phyloP scores from a whole-genome alignment of 2,888 invertebrate genomes.

The Spodoptera picta region DNA sequence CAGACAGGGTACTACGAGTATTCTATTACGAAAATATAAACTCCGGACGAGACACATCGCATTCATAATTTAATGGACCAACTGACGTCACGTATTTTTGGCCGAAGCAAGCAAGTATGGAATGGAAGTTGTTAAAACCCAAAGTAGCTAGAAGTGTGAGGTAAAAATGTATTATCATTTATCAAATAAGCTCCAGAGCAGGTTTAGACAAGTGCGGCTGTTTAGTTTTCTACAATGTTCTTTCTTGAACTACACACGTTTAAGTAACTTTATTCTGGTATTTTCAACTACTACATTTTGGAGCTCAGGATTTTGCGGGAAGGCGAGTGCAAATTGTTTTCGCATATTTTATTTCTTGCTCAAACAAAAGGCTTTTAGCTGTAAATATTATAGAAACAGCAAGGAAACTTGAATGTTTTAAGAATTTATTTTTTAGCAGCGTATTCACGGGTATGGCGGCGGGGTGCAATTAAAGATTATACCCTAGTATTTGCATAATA shows the following conservation, averaged over 20 bases:
- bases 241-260: conserved; percentile 17
- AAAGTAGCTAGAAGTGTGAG: conserved; percentile 9
- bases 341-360: conserved; percentile 40
- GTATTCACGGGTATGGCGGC: conserved; percentile 59
- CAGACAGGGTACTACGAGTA: conserved; percentile 28
- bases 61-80: conserved; percentile 63
- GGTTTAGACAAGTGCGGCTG: conserved; percentile 3
- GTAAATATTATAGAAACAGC: conserved; percentile 43
- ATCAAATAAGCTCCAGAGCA: conserved; percentile 20
- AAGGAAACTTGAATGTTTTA: conserved; percentile 64
- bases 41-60: conserved; percentile 54
- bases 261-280: conserved; percentile 32
- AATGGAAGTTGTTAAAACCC: conserved; percentile 18
- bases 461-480: conserved; percentile 77
- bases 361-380: conserved; percentile 43
- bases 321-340: conserved; percentile 39
- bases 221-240: conserved; percentile 12
- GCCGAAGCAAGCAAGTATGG: conserved; percentile 8
- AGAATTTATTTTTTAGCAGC: conserved; percentile 65
- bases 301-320: conserved; percentile 21
- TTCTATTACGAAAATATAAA: conserved; percentile 51
- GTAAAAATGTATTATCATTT: conserved; percentile 27
- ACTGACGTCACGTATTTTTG: conserved; percentile 60
- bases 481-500: conserved; percentile 78
- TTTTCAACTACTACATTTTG: conserved; percentile 24